Base-by-base conservation (phyloP, 2,113 vertebrate genomes). In the Mixornis gularis region DNA sequence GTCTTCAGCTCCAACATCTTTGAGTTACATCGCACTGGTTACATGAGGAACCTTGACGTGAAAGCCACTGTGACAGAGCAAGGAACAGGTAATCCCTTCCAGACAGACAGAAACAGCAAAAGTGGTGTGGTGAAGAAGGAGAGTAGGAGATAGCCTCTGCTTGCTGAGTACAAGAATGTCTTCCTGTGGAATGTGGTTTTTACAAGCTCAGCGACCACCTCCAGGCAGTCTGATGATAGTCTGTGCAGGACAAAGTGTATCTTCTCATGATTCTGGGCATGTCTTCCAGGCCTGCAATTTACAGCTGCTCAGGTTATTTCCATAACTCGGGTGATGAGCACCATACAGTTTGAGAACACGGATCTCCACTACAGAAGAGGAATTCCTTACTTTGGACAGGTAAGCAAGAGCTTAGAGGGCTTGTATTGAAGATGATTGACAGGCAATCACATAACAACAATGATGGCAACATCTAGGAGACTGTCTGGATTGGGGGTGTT, bases 381-480 rank as follows among this genome's bases (percentile, higher is more conserved):
- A 51, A 95, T 97, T 74, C 94, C 95, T 89, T 97, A 96, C 36
- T 90, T 91, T 63, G 97, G 97, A 14, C 96, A 95, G 94, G 97
- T 96, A 84, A 92, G 34, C 9, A 62, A 66, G 44, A 51, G 36
- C 25, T 66, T 17, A 30, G 19, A 81, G 29, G 25, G 4, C n/a
- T 59, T 80, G 10, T 66, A 59, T 22, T 44, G 44, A 55, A 69
- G 43, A 22, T 12, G 13, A 70, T 24, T 59, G 56, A 30, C 32
- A 79, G 34, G 11, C 17, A 60, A 59, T n/a, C 36, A 24, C 30
- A 55, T 21, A 32, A 66, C 7, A 76, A 19, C 8, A 46, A 12
- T 22, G 34, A 73, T 8, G 30, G 41, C 34, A 90, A 60, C n/a
- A 70, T 62, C 21, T 17, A 7, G 18, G 34, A 22, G 14, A 51